Percentiles rank a stretch among this genome's conserved stretches.
These are phyloP conservation scores for Atta cephalotes DNA, from an alignment of 1,140 invertebrate genomes.

Conservation along the genomic window DNA sequence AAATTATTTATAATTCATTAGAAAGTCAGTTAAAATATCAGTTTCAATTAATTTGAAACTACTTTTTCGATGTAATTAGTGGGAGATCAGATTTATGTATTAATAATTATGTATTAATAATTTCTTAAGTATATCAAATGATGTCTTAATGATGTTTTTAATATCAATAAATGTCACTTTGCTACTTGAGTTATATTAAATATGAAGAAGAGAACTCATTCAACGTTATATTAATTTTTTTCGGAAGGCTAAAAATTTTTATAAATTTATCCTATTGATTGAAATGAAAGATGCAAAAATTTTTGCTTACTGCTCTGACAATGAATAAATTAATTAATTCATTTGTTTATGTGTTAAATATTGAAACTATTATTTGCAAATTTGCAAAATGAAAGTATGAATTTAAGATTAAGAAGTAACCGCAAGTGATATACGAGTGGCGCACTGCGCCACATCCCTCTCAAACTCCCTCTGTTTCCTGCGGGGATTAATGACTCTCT, in stretches of 20 bases:
- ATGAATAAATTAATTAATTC: no score
- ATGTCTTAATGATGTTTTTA: no score
- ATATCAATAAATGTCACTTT: no score
- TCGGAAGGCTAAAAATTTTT: background rate
- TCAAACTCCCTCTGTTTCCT: background rate
- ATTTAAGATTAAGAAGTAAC: background rate
- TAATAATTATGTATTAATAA: background rate
- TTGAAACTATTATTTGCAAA: background rate
- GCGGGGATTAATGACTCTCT: conserved; percentile 18
- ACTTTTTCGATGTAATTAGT: no score
- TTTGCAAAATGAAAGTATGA: background rate
- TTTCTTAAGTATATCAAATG: no score
- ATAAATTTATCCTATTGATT: background rate
- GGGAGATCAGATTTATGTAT: background rate
- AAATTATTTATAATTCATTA: no score
- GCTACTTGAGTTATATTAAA: background rate
- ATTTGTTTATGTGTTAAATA: background rate
- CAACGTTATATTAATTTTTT: background rate
- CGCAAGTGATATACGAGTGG: background rate
- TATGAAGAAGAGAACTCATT: background rate
- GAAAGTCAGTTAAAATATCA: no score
- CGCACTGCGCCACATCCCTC: background rate
- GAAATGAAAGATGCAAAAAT: background rate
- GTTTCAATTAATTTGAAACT: no score
- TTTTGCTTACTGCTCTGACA: background rate